Evolutionary conservation across 2,888 invertebrate species (phyloP).

Genomic region (Phlogophora meticulosa): DNA sequence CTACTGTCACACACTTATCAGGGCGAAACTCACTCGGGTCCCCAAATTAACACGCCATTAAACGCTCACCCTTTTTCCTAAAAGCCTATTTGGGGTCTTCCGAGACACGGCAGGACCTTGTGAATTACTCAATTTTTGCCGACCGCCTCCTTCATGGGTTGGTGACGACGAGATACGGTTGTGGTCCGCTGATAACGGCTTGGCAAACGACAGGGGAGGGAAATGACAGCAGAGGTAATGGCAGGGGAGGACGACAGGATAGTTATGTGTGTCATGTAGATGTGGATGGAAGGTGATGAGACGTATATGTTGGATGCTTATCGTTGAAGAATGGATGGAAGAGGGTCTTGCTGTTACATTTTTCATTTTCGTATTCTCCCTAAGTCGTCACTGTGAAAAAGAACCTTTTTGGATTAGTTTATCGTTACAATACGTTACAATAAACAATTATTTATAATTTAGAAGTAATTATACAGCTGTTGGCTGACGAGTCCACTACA

Average conservation of each 20-base stretch:
- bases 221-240: constrained; percentile 41
- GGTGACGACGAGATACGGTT: constrained; percentile 48
- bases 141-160: constrained; percentile 50
- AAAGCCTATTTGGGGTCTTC: constrained; percentile 69
- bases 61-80: constrained; percentile 69
- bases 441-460: too few species aligned
- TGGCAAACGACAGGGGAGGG: constrained; percentile 46
- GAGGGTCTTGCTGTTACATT: background rate
- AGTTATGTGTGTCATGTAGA: constrained; percentile 41
- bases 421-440: too few species aligned
- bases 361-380: background rate
- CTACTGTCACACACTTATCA: constrained; percentile 66
- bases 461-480: too few species aligned
- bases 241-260: constrained; percentile 16
- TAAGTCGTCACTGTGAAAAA: too few species aligned
- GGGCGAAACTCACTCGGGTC: constrained; percentile 63
- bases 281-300: constrained; percentile 22
- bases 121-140: constrained; percentile 69
- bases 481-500: too few species aligned
- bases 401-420: background rate
- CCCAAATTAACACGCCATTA: constrained; percentile 77
- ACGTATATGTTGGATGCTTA: constrained; percentile 13
- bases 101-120: constrained; percentile 57
- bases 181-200: constrained; percentile 57
- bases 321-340: background rate